Evolutionary conservation across 2,888 invertebrate genomes (phyloP).

Genomic region (Operophtera brumata): DNA sequence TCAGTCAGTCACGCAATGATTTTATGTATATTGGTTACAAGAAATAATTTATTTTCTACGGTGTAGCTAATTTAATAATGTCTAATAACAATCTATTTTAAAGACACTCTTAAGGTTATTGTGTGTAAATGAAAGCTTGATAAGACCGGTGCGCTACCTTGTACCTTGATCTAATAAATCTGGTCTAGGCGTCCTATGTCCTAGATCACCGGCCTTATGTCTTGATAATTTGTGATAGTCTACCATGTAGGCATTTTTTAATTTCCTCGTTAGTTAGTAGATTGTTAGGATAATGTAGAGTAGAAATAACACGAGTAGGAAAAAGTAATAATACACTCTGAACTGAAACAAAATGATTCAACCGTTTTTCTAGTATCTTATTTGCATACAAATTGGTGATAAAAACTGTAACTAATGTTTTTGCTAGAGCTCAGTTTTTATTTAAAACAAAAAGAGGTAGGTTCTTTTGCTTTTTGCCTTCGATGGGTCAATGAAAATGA

Average conservation of each 20-base stretch:
- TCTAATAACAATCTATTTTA: constrained; percentile 14
- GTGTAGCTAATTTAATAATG: not conserved
- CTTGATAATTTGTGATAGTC: constrained; percentile 3
- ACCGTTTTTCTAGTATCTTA: no score
- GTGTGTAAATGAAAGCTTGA: constrained; percentile 29
- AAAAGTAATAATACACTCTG: not conserved
- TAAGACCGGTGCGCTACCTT: constrained; percentile 20
- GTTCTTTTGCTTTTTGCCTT: not conserved
- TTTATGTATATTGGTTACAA: no score
- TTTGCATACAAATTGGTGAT: no score
- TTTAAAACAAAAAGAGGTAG: not conserved
- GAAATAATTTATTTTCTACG: not conserved
- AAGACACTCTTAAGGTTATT: constrained; percentile 25
- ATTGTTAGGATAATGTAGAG: not conserved
- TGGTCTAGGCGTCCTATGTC: constrained; percentile 27
- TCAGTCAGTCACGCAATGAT: no score
- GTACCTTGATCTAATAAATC: constrained; percentile 43
- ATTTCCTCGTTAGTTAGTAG: not conserved
- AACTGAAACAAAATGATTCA: not conserved
- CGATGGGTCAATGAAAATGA: constrained; percentile 1
- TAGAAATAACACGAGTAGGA: not conserved
- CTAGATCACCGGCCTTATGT: constrained; percentile 29
- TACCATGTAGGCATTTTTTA: not conserved
- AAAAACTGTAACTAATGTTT: no score
- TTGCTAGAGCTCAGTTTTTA: not conserved